Conservation (phyloP, 2,888 invertebrate genomes). For the Drosophila anomalata region DNA sequence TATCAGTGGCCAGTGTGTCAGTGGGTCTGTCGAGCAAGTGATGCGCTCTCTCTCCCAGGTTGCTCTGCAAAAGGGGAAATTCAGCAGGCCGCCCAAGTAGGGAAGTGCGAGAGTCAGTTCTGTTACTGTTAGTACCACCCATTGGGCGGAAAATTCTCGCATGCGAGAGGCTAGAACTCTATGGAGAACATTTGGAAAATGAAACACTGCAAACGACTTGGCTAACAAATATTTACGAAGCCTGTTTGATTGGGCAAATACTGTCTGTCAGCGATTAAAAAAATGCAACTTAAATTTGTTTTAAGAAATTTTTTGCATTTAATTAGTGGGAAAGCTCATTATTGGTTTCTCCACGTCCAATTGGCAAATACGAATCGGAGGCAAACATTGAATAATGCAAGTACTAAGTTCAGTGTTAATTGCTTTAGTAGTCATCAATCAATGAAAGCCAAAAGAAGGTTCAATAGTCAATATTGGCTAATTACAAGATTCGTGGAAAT, state of each 20-base stretch:
- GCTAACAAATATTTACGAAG: constrained; percentile 3
- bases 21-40: constrained; percentile 64
- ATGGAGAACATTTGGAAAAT: constrained; percentile 14
- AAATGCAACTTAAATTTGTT: background rate
- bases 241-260: constrained; percentile 2
- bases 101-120: background rate
- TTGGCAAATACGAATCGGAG: background rate
- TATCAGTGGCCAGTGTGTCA: constrained; percentile 71
- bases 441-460: background rate
- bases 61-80: constrained; percentile 27
- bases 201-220: constrained; percentile 20
- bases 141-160: constrained; percentile 23
- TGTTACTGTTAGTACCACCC: constrained; percentile 17
- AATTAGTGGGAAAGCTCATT: background rate
- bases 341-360: background rate
- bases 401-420: background rate
- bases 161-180: constrained; percentile 21
- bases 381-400: too few species aligned
- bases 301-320: background rate
- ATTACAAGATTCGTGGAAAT: background rate
- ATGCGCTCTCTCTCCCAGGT: background rate
- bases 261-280: background rate
- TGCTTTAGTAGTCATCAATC: background rate
- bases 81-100: constrained; percentile 17
- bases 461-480: background rate